Evolutionary conservation across 2,797 vertebrate species (phyloP), one percentile per base, ranked within the genome.

Genomic region (Enteromius mattozi): DNA sequence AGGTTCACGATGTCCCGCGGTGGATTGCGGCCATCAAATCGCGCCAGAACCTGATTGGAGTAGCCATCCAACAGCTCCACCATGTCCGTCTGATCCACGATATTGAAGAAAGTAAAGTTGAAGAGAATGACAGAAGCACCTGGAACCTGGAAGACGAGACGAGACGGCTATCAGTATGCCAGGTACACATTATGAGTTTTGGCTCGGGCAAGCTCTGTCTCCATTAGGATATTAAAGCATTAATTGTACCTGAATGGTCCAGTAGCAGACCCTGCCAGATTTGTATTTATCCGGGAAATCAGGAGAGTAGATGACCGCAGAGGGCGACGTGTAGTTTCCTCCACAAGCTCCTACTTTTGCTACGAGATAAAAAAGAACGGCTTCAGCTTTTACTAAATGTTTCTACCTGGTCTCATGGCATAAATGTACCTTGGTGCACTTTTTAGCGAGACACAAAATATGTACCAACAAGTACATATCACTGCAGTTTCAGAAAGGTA

Each of bases 31-130:
- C 97, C 96, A 35, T 95, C 96, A 24, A 98, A 98, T 17, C 97
- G 96, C 1, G 93, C 96, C 79, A 99, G 89, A 88, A 99, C 98
- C 0, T 92, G 93, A 85, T 97, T 97, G 87, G 95, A 97, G 54
- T 97, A 94, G 68, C 98, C 98, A 1, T 99, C 96, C 90, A 99
- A 92, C 37, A 99, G 93, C 90, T 99, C 98, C 91, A 99, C 97
- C 97, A 99, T 98, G 91, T 99, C 98, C 0, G 95, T 94, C 54
- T 98, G 96, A 88, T 99, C 97, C 51, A 97, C 96, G 88, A 99
- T 97, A 93, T 97, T 96, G 75, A 99, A 99, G 83, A 97, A 96
- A 88, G 96, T 96, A 92, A 99, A 99, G 93, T 92, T 97, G 94
- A 99, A 98, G 84, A 95, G 94, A 90, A 99, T 96, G 87, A 87